Conservation (phyloP, 2,888 invertebrate genomes). For the Macrophya alboannulata region DNA sequence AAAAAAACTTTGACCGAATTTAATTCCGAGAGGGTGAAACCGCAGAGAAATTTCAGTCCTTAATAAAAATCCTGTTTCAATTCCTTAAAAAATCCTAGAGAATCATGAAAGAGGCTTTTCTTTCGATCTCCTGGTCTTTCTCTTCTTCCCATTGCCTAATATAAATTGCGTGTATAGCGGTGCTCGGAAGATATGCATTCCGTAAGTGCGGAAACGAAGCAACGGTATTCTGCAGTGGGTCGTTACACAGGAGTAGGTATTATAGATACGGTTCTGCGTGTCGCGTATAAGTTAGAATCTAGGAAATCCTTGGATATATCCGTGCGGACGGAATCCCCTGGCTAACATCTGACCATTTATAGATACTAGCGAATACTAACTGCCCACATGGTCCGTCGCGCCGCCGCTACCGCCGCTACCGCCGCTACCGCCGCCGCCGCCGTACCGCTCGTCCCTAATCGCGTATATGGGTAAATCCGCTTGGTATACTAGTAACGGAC, state of each 20-base stretch:
- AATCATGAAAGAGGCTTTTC: background rate
- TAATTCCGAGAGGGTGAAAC: background rate
- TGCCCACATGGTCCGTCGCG: constrained; percentile 29
- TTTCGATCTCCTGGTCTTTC: background rate
- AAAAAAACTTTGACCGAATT: background rate
- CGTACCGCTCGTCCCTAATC: constrained; percentile 12
- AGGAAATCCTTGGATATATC: constrained; percentile 21
- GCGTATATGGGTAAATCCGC: constrained; percentile 54
- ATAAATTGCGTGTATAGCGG: constrained; percentile 6
- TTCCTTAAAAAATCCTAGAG: background rate
- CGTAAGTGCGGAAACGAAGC: constrained; percentile 61
- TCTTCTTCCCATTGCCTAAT: background rate
- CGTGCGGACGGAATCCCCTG: constrained; percentile 44
- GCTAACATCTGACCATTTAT: constrained; percentile 47
- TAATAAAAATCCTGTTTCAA: background rate
- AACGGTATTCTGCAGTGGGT: constrained; percentile 51
- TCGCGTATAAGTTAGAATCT: constrained; percentile 58
- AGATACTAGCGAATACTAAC: constrained; percentile 43
- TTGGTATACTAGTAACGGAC: constrained; percentile 37
- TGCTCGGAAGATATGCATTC: constrained; percentile 58
- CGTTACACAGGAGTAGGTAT: constrained; percentile 1
- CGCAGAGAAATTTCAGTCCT: background rate
- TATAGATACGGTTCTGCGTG: background rate
- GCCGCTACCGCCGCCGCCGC: background rate
- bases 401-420: background rate